Base-by-base conservation (phyloP, 2,888 invertebrate genomes). In the Zhuqinia jingwanae region DNA sequence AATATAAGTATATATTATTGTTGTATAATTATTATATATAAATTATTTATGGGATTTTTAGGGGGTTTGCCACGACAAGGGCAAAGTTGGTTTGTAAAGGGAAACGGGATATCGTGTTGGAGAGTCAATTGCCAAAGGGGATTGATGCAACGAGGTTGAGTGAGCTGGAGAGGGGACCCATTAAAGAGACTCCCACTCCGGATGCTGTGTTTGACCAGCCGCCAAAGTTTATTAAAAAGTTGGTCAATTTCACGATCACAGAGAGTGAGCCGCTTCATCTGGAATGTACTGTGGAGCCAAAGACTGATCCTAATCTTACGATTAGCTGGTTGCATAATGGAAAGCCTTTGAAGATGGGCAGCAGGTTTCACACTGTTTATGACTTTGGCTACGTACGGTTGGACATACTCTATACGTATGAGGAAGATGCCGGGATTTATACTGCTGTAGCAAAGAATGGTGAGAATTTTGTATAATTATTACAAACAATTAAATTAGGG, bases 401-500 rank as follows among this genome's bases (percentile, higher is more conserved):
- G 92, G 98, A 98, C 90, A 97, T 98, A 91, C 93, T 97, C 22
- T 97, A 97, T 91, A 97, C 97, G 6, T 98, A 98, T 92, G 95
- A 96, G 78, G 98, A 98, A 93, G 98, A 98, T 92, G 96, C 97
- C 15, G 98, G 98, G 77, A 98, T 98, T 93, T 98, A 98, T 92
- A 95, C 96, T 13, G 98, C 98, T 92, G 95, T 96, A 84, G 98
- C 98, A 73, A 95, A 96, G 70, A 98, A 98, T 91, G 96, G 97
- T n/a, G n/a, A n/a, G n/a, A n/a, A n/a, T n/a, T n/a, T n/a, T n/a
- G n/a, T n/a, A n/a, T n/a, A n/a, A n/a, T n/a, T n/a, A n/a, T n/a
- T n/a, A n/a, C n/a, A n/a, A n/a, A n/a, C n/a, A n/a, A n/a, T n/a
- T n/a, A n/a, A n/a, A n/a, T n/a, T n/a, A n/a, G n/a, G n/a, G n/a